These are phyloP conservation scores for Isichthys henryi DNA, from an alignment of 2,113 vertebrate species.

Conservation along the genomic window DNA sequence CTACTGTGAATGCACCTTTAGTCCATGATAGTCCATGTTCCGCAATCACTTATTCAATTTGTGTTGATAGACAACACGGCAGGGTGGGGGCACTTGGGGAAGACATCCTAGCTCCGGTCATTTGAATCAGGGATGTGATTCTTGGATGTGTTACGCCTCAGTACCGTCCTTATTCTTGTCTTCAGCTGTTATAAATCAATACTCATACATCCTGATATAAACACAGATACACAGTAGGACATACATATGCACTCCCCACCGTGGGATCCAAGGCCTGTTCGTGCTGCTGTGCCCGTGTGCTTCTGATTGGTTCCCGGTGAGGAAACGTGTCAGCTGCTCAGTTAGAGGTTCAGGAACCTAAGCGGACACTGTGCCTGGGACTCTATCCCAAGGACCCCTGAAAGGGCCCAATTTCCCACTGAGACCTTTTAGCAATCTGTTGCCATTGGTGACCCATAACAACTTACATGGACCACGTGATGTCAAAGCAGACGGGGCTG, in stretches of 20 bases:
- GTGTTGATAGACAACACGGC: too few relatives aligned
- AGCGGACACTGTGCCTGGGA: constrained; percentile 44
- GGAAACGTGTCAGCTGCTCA: constrained; percentile 16
- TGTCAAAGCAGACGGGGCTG: constrained; percentile 60
- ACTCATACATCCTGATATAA: neutral
- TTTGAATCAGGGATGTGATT: neutral
- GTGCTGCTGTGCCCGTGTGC: neutral
- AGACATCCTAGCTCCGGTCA: neutral
- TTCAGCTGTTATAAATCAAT: neutral
- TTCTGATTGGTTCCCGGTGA: neutral
- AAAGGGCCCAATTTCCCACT: constrained; percentile 61
- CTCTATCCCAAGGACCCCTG: constrained; percentile 58
- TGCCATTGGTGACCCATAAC: constrained; percentile 71
- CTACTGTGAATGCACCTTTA: neutral
- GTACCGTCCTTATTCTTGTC: neutral
- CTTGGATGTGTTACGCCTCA: neutral
- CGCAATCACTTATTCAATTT: neutral
- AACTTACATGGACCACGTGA: constrained; percentile 60
- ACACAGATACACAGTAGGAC: neutral
- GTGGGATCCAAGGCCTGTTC: neutral
- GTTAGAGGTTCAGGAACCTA: constrained; percentile 55
- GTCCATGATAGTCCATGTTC: neutral
- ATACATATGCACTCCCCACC: too few relatives aligned
- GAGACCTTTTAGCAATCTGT: constrained; percentile 66
- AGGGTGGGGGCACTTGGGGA: neutral